Conservation (phyloP, 2,113 vertebrate genomes). For the Rhinichthys klamathensis region DNA sequence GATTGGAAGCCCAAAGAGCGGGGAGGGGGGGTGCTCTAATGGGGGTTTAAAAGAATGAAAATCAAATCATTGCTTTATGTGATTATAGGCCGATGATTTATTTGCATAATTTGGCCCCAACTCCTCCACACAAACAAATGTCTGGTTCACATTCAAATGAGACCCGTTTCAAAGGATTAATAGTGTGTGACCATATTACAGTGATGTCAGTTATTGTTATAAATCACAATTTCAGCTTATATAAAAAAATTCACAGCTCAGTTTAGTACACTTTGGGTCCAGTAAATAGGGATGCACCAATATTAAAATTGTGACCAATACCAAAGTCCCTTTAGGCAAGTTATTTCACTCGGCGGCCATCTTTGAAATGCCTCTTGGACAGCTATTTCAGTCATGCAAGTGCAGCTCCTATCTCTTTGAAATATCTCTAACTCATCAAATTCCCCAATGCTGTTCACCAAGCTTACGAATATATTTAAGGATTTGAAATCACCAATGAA, state of each 20-base stretch:
- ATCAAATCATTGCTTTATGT: not conserved
- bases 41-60: not conserved
- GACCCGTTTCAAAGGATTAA: not conserved
- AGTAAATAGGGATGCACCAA: not conserved
- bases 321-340: too few species aligned
- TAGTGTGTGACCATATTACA: not conserved
- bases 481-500: too few species aligned
- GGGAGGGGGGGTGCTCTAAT: not conserved
- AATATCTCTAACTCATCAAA: too few species aligned
- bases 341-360: too few species aligned
- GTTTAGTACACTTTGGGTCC: not conserved
- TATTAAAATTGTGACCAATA: slow-evolving; percentile 12
- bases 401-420: too few species aligned
- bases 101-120: slow-evolving; percentile 28
- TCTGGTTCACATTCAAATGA: not conserved
- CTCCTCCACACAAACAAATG: slow-evolving; percentile 15
- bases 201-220: not conserved
- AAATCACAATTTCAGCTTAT: not conserved
- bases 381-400: too few species aligned
- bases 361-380: too few species aligned
- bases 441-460: too few species aligned
- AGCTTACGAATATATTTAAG: too few species aligned
- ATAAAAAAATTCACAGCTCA: not conserved
- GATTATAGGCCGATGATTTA: not conserved
- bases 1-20: not conserved